A percentile compares a stretch with the other conserved stretches of the same genome.
These are phyloP conservation scores for Epizoanthus scotinus DNA, from an alignment of 92 coral and sea anemone genomes.

Conservation along the genomic window DNA sequence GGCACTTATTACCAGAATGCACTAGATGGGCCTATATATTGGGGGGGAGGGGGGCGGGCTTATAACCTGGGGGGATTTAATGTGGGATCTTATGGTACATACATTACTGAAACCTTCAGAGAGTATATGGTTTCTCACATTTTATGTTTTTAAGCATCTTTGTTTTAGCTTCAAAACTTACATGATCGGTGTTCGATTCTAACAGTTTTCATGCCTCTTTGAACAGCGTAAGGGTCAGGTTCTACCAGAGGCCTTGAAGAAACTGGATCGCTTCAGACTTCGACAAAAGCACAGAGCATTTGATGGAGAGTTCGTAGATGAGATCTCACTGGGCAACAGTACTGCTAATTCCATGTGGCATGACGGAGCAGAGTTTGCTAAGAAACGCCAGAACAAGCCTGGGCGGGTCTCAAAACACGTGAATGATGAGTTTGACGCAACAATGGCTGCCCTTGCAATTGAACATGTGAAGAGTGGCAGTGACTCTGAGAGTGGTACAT, in stretches of 20 bases:
- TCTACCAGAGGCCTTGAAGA: constrained; percentile 70
- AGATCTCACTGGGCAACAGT: constrained; percentile 40
- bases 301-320: constrained; percentile 77
- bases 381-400: constrained; percentile 59
- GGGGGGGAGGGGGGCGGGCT: no score
- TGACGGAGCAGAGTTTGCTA: constrained; percentile 80
- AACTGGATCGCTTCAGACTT: constrained; percentile 59
- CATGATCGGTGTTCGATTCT: not conserved
- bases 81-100: no score
- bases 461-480: constrained; percentile 19
- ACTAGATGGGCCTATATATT: no score
- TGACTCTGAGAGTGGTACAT: constrained; percentile 4
- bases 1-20: no score
- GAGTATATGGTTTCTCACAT: no score
- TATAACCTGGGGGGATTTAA: no score
- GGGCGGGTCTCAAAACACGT: constrained; percentile 71
- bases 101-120: no score
- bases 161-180: not conserved
- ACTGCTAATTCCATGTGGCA: constrained; percentile 67
- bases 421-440: constrained; percentile 30
- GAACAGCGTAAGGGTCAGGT: constrained; percentile 55
- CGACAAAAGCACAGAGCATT: constrained; percentile 66
- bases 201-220: not conserved
- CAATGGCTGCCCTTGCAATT: not conserved
- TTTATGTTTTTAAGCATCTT: no score